These are phyloP conservation scores for Neosalanx taihuensis DNA, from an alignment of 2,797 vertebrate genomes.

Conservation along the genomic window DNA sequence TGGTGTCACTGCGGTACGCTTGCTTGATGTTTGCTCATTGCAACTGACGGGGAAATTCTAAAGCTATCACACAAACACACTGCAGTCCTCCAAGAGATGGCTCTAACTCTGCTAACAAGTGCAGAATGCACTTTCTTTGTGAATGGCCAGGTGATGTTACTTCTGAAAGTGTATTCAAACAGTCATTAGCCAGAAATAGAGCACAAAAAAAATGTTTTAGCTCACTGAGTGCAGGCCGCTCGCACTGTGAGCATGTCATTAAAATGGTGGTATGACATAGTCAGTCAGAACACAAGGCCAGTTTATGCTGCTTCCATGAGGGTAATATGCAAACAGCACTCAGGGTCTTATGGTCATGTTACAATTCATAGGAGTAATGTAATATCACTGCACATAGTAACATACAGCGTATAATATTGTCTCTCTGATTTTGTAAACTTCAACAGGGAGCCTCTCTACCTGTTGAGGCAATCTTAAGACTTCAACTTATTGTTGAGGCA, in stretches of 20 bases:
- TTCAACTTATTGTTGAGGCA: slow-evolving; percentile 95
- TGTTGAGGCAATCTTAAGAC: slow-evolving; percentile 93
- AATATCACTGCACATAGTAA: slow-evolving; percentile 65
- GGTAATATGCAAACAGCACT: slow-evolving; percentile 88
- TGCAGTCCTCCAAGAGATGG: slow-evolving; percentile 84
- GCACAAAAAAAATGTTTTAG: slow-evolving; percentile 70
- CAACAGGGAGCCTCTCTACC: slow-evolving; percentile 96
- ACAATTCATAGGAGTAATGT: slow-evolving; percentile 75
- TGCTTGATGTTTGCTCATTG: slow-evolving; percentile 70
- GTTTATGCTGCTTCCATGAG: slow-evolving; percentile 86
- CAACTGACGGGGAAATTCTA: slow-evolving; percentile 76
- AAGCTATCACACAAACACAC: slow-evolving; percentile 85
- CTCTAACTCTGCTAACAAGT: slow-evolving; percentile 85
- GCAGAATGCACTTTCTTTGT: slow-evolving; percentile 64
- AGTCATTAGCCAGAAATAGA: slow-evolving; percentile 84
- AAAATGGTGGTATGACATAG: slow-evolving; percentile 76
- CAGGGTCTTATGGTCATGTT: slow-evolving; percentile 82
- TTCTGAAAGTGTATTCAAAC: slow-evolving; percentile 68
- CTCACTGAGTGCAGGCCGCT: slow-evolving; percentile 93
- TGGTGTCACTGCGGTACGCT: slow-evolving; percentile 71
- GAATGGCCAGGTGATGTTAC: slow-evolving; percentile 90
- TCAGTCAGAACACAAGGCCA: slow-evolving; percentile 84
- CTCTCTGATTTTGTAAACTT: slow-evolving; percentile 87
- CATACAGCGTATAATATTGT: slow-evolving; percentile 69
- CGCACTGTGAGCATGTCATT: slow-evolving; percentile 81